A percentile compares a stretch with the other conserved stretches of the same genome.
phyloP scores from a whole-genome alignment of 2,888 invertebrate species.

The Notocelia uddmanniana region DNA sequence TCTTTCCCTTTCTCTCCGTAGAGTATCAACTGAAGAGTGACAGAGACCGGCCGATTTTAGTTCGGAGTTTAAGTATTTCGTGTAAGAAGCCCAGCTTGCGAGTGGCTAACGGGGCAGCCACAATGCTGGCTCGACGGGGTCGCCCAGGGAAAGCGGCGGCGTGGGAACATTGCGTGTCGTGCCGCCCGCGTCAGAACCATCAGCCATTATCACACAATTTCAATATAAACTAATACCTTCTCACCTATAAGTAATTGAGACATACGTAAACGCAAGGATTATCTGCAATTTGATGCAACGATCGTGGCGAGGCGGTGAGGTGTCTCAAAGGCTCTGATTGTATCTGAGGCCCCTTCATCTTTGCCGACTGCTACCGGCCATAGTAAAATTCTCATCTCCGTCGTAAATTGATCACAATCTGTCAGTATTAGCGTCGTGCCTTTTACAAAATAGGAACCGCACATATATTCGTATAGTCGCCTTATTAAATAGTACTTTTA shows the following conservation, averaged over 20 bases:
- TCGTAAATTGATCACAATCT: constrained; percentile 63
- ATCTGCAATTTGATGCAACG: constrained; percentile 77
- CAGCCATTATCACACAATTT: constrained; percentile 31
- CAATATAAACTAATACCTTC: constrained; percentile 43
- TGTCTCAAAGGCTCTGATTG: constrained; percentile 73
- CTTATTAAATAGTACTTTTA: too few species aligned
- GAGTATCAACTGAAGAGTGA: background rate
- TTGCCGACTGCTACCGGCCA: constrained; percentile 63
- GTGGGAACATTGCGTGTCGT: constrained; percentile 64
- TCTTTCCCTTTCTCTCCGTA: background rate
- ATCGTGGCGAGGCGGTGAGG: constrained; percentile 72
- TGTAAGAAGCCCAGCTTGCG: constrained; percentile 7
- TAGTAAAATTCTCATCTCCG: constrained; percentile 60
- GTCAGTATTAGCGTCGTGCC: constrained; percentile 26
- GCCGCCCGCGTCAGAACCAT: constrained; percentile 37
- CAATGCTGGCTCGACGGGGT: constrained; percentile 47
- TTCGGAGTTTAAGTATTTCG: background rate
- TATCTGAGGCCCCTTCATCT: constrained; percentile 75
- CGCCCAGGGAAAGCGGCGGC: constrained; percentile 54
- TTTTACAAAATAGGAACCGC: constrained; percentile 29
- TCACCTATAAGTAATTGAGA: constrained; percentile 71
- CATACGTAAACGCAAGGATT: constrained; percentile 60
- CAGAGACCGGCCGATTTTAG: background rate
- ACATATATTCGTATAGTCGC: constrained; percentile 11
- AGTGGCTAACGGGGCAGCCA: constrained; percentile 47